phyloP scores from a whole-genome alignment of 2,888 invertebrate genomes.

The Amitus sp. region DNA sequence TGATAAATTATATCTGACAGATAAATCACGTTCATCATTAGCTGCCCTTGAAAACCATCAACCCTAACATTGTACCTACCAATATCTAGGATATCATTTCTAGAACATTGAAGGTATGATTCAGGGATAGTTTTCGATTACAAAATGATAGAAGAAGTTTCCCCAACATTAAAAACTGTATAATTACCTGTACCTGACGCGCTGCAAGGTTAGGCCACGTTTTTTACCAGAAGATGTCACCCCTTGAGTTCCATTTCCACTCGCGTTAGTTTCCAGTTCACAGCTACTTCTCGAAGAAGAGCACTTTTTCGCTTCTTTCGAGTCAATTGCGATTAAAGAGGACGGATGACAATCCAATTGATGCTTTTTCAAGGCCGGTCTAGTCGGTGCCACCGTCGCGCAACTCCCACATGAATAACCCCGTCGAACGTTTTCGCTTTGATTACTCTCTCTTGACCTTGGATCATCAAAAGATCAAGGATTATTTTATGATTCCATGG shows the following conservation, averaged over 20 bases:
- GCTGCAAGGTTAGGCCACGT: slow-evolving; percentile 64
- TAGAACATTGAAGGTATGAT: no score
- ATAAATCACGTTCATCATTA: no score
- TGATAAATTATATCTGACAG: no score
- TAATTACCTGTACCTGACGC: slow-evolving; percentile 66
- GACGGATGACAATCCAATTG: slow-evolving; percentile 61
- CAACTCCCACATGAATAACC: slow-evolving; percentile 66
- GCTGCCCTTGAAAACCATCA: no score
- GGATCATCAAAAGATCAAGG: slow-evolving; percentile 6
- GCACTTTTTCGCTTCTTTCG: slow-evolving; percentile 54
- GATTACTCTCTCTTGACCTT: slow-evolving; percentile 59
- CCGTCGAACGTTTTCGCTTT: slow-evolving; percentile 46
- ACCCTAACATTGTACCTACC: no score
- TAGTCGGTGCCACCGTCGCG: slow-evolving; percentile 62
- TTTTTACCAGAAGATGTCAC: slow-evolving; percentile 66
- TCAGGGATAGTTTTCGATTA: no score
- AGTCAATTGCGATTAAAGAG: slow-evolving; percentile 45
- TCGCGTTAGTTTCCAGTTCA: slow-evolving; percentile 65
- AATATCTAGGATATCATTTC: no score
- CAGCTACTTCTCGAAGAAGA: slow-evolving; percentile 61
- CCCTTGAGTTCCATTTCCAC: slow-evolving; percentile 65
- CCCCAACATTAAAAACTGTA: slow-evolving; percentile 12
- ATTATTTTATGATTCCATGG: no score
- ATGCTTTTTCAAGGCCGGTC: slow-evolving; percentile 64
- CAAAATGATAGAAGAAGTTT: no score